These are phyloP conservation scores for Anableps anableps DNA, from an alignment of 2,797 vertebrate species.

Conservation along the genomic window DNA sequence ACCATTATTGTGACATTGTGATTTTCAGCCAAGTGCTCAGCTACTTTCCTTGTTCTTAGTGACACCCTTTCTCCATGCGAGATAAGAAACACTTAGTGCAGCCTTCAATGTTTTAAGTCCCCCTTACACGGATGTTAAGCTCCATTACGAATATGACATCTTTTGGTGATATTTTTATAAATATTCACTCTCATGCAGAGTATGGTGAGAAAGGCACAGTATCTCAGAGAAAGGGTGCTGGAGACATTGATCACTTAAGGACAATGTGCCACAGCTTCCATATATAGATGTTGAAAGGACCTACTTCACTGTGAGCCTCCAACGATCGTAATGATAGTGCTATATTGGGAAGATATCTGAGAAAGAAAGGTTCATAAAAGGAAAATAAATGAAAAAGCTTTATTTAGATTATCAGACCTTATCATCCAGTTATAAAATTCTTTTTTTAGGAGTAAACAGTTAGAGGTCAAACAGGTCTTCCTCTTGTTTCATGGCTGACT, in stretches of 20 bases:
- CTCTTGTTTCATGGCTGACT: not conserved
- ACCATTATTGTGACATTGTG: not conserved
- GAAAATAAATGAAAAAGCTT: not conserved
- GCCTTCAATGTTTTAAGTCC: constrained; percentile 52
- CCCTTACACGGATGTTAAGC: constrained; percentile 61
- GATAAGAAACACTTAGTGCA: constrained; percentile 40
- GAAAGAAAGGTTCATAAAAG: not conserved
- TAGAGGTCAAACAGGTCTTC: not conserved
- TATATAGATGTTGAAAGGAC: constrained; percentile 18
- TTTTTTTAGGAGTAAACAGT: not conserved
- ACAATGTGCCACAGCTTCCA: constrained; percentile 40
- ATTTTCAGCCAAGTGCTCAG: constrained; percentile 10
- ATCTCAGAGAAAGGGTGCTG: constrained; percentile 23
- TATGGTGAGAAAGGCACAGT: constrained; percentile 27
- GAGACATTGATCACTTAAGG: constrained; percentile 41
- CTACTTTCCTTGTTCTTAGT: constrained; percentile 29
- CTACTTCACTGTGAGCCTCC: constrained; percentile 22
- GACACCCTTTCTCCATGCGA: constrained; percentile 14
- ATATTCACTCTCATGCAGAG: constrained; percentile 57
- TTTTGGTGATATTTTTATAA: constrained; percentile 49
- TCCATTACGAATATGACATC: constrained; percentile 54
- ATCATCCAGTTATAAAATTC: not conserved
- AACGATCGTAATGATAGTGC: not conserved
- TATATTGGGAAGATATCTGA: constrained; percentile 2
- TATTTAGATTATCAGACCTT: not conserved